These are phyloP conservation scores for Hyalella azteca DNA, from an alignment of 2,888 invertebrate species.

Conservation along the genomic window DNA sequence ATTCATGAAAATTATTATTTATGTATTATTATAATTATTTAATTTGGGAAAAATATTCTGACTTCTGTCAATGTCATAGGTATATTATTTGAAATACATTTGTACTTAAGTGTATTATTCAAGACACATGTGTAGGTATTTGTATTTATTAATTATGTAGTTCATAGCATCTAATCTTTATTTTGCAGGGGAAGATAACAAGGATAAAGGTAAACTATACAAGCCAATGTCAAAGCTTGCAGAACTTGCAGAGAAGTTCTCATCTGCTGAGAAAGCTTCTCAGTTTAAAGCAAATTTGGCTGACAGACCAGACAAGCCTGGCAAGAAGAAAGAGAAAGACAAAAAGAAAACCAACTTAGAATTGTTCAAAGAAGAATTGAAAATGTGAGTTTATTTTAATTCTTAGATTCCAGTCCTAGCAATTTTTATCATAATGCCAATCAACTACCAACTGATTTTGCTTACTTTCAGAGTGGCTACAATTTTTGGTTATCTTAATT, in stretches of 20 bases:
- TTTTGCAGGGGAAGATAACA: slow-evolving; percentile 79
- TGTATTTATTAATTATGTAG: too few species aligned
- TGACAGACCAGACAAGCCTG: slow-evolving; percentile 68
- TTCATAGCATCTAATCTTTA: too few species aligned
- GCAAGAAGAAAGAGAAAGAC: slow-evolving; percentile 76
- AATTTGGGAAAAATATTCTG: slow-evolving; percentile 31
- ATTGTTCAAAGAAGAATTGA: slow-evolving; percentile 95
- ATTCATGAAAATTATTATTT: too few species aligned
- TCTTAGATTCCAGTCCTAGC: background rate
- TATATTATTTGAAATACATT: background rate
- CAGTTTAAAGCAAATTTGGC: slow-evolving; percentile 47
- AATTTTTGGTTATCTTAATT: too few species aligned
- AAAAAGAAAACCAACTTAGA: slow-evolving; percentile 96
- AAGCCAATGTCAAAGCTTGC: slow-evolving; percentile 84
- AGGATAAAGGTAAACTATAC: slow-evolving; percentile 88
- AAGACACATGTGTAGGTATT: too few species aligned
- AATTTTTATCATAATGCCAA: too few species aligned
- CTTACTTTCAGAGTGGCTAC: too few species aligned
- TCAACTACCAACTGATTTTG: too few species aligned
- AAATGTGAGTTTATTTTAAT: slow-evolving; percentile 72
- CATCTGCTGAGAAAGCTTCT: slow-evolving; percentile 54
- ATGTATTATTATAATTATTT: too few species aligned
- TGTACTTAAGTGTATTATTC: background rate
- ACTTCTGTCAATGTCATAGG: background rate
- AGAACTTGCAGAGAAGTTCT: slow-evolving; percentile 68